Conservation (phyloP, 2,888 invertebrate species). For the Amphipyra berbera region DNA sequence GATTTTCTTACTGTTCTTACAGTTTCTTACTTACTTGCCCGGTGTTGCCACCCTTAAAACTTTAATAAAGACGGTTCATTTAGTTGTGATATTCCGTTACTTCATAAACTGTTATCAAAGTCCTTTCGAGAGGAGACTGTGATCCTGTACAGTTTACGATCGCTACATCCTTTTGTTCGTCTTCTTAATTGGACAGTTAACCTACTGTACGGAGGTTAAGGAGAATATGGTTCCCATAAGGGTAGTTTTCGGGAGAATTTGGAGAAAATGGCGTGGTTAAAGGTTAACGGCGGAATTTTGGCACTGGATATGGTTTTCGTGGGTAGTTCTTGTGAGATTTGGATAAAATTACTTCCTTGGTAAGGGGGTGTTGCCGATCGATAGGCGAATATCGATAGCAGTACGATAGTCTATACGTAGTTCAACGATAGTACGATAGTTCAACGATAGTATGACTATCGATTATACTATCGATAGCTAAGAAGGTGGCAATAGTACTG, state of each 20-base stretch:
- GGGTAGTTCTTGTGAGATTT: too few species aligned
- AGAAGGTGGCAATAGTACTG: too few species aligned
- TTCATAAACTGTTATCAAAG: constrained; percentile 28
- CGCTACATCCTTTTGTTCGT: constrained; percentile 15
- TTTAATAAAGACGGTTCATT: constrained; percentile 26
- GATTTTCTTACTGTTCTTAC: constrained; percentile 27
- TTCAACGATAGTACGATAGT: too few species aligned
- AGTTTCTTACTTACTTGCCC: not conserved
- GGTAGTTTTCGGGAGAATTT: constrained; percentile 1
- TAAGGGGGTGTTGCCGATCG: too few species aligned
- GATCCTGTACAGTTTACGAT: constrained; percentile 22
- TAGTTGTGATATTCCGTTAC: constrained; percentile 20
- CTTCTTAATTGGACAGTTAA: constrained; percentile 37
- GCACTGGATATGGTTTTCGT: not conserved
- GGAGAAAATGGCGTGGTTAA: not conserved
- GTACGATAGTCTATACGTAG: too few species aligned
- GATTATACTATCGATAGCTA: too few species aligned
- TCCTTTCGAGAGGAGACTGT: constrained; percentile 29
- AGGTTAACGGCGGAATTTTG: not conserved
- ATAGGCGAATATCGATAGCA: too few species aligned
- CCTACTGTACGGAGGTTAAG: constrained; percentile 6
- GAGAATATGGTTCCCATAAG: not conserved
- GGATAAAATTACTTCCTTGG: too few species aligned
- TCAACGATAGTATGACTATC: too few species aligned
- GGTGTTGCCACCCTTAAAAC: constrained; percentile 38